Evolutionary conservation across 2,888 invertebrate genomes (phyloP), one percentile per base, ranked within the genome.

Genomic region (Tachina lurida): DNA sequence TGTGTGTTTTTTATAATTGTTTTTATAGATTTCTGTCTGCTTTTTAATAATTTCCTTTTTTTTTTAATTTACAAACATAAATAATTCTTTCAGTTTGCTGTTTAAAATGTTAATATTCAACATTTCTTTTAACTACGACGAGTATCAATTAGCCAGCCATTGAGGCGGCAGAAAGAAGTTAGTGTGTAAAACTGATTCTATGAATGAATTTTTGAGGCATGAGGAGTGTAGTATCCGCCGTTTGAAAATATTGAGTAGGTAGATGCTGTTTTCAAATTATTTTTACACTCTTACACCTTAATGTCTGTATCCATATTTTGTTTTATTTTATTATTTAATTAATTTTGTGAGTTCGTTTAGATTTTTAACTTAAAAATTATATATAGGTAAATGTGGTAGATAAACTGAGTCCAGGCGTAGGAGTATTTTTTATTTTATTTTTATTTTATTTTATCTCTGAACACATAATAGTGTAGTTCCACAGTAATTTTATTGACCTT

Each of bases 181-280:
- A 63, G 17, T 45, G 17, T 22, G 49, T 47, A 49, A 52, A 47
- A 47, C 52, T 43, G n/a, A 70, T n/a, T 19, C 8, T 31, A 73
- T 78, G 77, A 84, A 84, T 84, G 83, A 84, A 78, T 78, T 43
- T 67, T 54, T 81, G 1, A 70, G 47, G 39, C 58, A 73, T 73
- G 65, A 77, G 54, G 65, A 77, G 54, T 54, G n/a, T 78, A 5
- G 76, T 84, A 54, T 78, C 77, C 73, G 39, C 45, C 56, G 17
- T 67, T 47, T 60, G 12, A 10, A 84, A 67, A 73, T 67, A 49
- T 52, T 76, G 77, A 78, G 83, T 84, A 78, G 83, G 83, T 84
- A 78, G 83, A 78, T 78, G 83, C 67, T 58, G 39, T 56, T 75
- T 82, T 58, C 13, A 65, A 43, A 76, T 84, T 78, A 63, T 74